These are phyloP conservation scores for Nilaparvata lugens DNA, from an alignment of 1,140 invertebrate genomes.

Conservation along the genomic window DNA sequence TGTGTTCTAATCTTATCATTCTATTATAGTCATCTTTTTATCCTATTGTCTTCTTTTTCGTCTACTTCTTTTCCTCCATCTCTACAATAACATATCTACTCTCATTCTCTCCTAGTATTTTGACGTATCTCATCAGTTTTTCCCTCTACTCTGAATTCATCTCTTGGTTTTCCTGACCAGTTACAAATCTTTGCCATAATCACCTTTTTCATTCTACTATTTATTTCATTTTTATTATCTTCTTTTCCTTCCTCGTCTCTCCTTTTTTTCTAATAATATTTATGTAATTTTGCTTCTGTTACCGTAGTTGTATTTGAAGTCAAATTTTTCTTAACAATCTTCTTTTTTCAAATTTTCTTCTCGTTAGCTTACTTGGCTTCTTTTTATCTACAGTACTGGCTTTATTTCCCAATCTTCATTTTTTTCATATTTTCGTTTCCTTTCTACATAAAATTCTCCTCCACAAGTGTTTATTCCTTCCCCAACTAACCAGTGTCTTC, in stretches of 20 bases:
- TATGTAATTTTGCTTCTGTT: too few species aligned
- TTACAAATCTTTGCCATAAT: not conserved
- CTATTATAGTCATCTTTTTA: not conserved
- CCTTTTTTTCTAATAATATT: too few species aligned
- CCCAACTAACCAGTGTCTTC: not conserved
- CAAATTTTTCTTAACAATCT: too few species aligned
- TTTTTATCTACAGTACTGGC: too few species aligned
- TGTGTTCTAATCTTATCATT: too few species aligned
- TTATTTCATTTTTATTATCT: not conserved
- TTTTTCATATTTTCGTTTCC: too few species aligned
- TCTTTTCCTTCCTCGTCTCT: not conserved
- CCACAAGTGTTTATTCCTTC: too few species aligned
- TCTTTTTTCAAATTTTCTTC: too few species aligned
- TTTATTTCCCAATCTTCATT: too few species aligned
- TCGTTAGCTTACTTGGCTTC: too few species aligned
- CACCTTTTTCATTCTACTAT: not conserved
- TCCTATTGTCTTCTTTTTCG: not conserved
- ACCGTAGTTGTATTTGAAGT: too few species aligned
- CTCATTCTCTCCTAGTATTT: not conserved
- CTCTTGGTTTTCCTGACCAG: not conserved
- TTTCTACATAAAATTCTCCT: too few species aligned
- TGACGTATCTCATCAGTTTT: not conserved
- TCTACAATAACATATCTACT: not conserved
- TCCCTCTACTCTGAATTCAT: not conserved
- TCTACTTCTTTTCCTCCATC: not conserved